phyloP scores from a whole-genome alignment of 2,888 invertebrate species.

The Lissonota sp. region DNA sequence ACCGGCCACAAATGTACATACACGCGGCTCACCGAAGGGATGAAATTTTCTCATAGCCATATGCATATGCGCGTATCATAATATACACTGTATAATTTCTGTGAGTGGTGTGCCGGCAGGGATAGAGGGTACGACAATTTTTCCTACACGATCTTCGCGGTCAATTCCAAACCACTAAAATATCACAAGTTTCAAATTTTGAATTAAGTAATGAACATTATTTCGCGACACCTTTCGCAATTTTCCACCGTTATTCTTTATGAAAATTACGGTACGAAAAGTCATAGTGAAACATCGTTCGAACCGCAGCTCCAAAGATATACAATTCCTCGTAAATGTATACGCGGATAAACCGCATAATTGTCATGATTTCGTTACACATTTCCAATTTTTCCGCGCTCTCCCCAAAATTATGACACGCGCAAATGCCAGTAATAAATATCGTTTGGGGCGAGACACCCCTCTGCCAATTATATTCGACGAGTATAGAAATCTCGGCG shows the following conservation, averaged over 20 bases:
- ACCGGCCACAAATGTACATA: not conserved
- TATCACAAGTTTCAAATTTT: too few relatives aligned
- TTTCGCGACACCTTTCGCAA: too few relatives aligned
- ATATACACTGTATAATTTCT: too few relatives aligned
- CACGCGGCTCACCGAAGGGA: not conserved
- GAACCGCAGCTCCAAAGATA: slow-evolving; percentile 75
- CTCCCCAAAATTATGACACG: slow-evolving; percentile 14
- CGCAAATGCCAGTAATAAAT: slow-evolving; percentile 76
- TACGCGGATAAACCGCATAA: not conserved
- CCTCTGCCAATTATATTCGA: slow-evolving; percentile 80
- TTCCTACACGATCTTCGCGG: too few relatives aligned
- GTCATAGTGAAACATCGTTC: slow-evolving; percentile 71
- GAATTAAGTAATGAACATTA: too few relatives aligned
- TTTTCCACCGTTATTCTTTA: too few relatives aligned
- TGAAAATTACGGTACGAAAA: too few relatives aligned
- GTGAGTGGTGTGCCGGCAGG: too few relatives aligned
- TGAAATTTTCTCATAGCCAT: slow-evolving; percentile 10
- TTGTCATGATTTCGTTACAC: not conserved
- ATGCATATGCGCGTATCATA: not conserved
- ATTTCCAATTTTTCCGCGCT: slow-evolving; percentile 61
- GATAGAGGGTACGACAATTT: too few relatives aligned
- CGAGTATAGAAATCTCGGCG: slow-evolving; percentile 56
- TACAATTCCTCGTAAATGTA: too few relatives aligned
- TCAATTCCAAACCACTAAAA: too few relatives aligned
- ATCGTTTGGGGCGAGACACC: slow-evolving; percentile 74